Evolutionary conservation across 2,797 vertebrate species (phyloP), one percentile per base, ranked within the genome.

Genomic region (Tinamus major): DNA sequence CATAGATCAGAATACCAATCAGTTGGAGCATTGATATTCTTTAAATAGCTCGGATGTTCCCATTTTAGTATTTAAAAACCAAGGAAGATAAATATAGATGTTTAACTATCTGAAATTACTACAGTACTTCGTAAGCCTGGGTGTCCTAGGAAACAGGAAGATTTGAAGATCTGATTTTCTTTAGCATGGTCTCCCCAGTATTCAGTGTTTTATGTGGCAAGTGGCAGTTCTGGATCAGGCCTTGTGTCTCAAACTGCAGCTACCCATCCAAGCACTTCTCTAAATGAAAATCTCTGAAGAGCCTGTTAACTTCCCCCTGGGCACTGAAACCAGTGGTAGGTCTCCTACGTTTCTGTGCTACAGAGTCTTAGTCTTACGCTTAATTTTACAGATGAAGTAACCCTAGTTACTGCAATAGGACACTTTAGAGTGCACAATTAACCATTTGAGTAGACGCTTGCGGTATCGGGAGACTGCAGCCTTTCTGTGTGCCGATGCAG

Each of bases 331-430:
- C 79, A 84, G 16, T 20, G n/a, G 79, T 59, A 90, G 83, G 71
- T 46, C 77, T 76, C 84, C 26, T 26, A 89, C 29, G 42, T 41
- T 91, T 77, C 84, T 65, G 7, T 31, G 31, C 64, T 61, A 24
- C n/a, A 68, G 8, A 70, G 27, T 49, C 37, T 68, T 39, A 58
- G 37, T 21, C 39, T 63, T 70, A 78, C 68, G 33, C 75, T 91
- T 81, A 68, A 79, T 92, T 93, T 93, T 83, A 87, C 84, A 85
- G 68, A 71, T 65, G 61, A 87, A 71, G 29, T 74, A 89, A 77
- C 74, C 63, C 65, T 74, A 42, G 15, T 83, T 87, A 89, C 55
- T 92, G 85, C 75, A 92, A 21, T 6, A 20, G 27, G 63, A 61
- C 37, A 53, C 55, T 71, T 85, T 44, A 24, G 37, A 67, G 35